Evolutionary conservation across 53 echinoderm and acorn worm genomes (phyloP).

Genomic region (Luidia sarsii): DNA sequence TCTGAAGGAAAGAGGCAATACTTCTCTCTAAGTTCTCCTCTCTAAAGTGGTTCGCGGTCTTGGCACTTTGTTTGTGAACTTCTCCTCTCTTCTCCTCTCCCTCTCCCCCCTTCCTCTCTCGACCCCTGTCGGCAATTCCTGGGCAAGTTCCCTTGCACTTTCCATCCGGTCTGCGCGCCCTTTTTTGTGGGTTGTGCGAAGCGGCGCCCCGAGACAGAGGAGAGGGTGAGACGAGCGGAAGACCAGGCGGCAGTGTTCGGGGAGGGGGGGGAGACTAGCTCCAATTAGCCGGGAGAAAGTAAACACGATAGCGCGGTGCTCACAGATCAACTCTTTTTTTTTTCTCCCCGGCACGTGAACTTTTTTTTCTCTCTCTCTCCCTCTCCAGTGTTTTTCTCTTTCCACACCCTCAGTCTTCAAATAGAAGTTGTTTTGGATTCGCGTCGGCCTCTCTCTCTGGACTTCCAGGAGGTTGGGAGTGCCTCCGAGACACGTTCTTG

Average conservation of each 20-base stretch:
- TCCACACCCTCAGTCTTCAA: neutral
- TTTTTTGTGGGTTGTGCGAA: conserved; percentile 27
- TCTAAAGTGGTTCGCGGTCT: neutral
- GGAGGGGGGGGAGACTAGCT: neutral
- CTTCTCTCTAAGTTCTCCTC: no score
- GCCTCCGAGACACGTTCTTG: neutral
- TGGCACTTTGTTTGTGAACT: neutral
- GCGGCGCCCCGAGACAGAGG: neutral
- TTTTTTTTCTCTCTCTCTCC: neutral
- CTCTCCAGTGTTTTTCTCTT: neutral
- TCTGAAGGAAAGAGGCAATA: no score
- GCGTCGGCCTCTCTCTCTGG: no score
- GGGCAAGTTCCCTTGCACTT: conserved; percentile 3
- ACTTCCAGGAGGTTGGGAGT: neutral
- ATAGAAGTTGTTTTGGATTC: neutral
- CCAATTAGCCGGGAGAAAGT: neutral
- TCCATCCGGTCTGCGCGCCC: neutral
- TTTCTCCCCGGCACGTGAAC: neutral
- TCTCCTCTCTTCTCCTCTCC: no score
- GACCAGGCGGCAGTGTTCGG: neutral
- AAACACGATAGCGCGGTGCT: conserved; percentile 11
- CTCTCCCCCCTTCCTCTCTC: no score
- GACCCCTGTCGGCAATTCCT: no score
- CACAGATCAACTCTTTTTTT: neutral
- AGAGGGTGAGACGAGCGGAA: neutral